Conservation (phyloP, 2,888 invertebrate genomes). For the Ormia ochracea region DNA sequence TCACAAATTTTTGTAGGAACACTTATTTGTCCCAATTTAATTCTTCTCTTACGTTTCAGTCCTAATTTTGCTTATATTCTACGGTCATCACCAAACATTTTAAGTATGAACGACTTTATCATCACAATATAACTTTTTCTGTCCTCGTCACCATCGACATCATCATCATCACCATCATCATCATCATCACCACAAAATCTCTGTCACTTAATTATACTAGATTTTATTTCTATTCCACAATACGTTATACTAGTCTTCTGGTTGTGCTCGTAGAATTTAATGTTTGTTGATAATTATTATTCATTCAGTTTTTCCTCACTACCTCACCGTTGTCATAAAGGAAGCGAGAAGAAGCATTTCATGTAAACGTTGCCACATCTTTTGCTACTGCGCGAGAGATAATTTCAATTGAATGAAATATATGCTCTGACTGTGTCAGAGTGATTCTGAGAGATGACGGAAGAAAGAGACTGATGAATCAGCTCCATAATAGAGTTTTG, state of each 20-base stretch:
- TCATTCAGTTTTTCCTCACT: slow-evolving; percentile 44
- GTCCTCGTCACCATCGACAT: slow-evolving; percentile 63
- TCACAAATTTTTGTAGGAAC: background rate
- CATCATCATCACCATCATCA: slow-evolving; percentile 21
- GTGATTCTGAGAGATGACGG: background rate
- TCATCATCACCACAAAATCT: background rate
- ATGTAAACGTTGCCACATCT: slow-evolving; percentile 38
- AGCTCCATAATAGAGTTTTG: too few species aligned
- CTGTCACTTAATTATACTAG: slow-evolving; percentile 1
- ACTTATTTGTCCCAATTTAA: slow-evolving; percentile 37
- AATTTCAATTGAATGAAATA: background rate
- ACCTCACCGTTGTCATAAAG: slow-evolving; percentile 53
- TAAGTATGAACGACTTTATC: slow-evolving; percentile 45
- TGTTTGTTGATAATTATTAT: slow-evolving; percentile 9
- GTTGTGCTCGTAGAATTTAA: background rate
- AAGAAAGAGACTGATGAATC: too few species aligned
- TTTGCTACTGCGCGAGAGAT: background rate
- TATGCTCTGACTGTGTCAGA: background rate
- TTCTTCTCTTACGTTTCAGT: background rate
- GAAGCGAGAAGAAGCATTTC: background rate
- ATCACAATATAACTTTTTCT: slow-evolving; percentile 24
- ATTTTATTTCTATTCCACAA: slow-evolving; percentile 20
- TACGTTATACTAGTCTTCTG: background rate
- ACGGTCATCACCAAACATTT: slow-evolving; percentile 41
- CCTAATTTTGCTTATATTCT: slow-evolving; percentile 15